Conservation (phyloP, 2,888 invertebrate species). For the Pseudococcus viburni region DNA sequence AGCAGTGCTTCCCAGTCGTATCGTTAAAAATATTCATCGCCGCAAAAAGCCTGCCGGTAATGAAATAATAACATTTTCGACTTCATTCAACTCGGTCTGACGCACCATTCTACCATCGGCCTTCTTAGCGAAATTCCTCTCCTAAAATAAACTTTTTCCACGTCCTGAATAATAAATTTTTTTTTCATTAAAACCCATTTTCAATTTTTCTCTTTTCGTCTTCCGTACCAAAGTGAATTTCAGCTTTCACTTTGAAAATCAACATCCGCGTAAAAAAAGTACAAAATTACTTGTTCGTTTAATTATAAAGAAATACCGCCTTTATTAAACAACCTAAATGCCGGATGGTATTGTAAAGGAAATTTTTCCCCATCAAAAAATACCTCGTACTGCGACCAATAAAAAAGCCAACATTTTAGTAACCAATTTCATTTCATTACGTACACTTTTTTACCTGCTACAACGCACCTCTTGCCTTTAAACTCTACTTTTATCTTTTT, state of each 20-base stretch:
- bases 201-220: not conserved
- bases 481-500: not conserved
- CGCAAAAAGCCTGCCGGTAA: not conserved
- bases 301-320: not conserved
- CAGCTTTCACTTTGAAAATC: not conserved
- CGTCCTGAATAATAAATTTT: not conserved
- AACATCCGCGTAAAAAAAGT: not conserved
- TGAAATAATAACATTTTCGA: slow-evolving; percentile 17
- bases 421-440: slow-evolving; percentile 3
- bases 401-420: not conserved
- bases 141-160: not conserved
- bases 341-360: not conserved
- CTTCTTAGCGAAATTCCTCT: too few species aligned
- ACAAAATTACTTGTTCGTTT: not conserved
- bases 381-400: not conserved
- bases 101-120: not conserved
- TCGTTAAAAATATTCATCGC: slow-evolving; percentile 9
- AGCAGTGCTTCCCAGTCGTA: slow-evolving; percentile 6
- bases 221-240: not conserved
- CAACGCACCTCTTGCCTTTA: not conserved
- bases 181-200: not conserved
- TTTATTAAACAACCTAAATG: not conserved
- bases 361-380: not conserved
- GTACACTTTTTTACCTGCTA: not conserved
- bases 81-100: not conserved